Conservation (phyloP, 30 jellyfish, hydroid and myxozoan genomes). For the Nemopilema nomurai region DNA sequence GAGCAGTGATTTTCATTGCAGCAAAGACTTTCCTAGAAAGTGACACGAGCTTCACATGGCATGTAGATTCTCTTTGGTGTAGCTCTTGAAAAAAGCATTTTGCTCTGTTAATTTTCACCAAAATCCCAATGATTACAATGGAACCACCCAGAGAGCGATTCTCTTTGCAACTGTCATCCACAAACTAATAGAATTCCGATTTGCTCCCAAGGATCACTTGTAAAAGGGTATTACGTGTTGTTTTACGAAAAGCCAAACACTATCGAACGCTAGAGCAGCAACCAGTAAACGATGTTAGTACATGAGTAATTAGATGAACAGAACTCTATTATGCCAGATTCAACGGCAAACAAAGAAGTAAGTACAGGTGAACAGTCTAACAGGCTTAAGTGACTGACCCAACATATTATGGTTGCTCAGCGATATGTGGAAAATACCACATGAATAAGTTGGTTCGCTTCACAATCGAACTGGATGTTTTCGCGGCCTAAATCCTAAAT, state of each 20-base stretch:
- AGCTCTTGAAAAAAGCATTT: no score
- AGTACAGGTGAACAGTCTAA: slow-evolving; percentile 10
- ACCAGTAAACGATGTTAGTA: background rate
- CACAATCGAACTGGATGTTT: background rate
- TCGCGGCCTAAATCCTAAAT: background rate
- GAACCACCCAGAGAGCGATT: no score
- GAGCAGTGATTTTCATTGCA: no score
- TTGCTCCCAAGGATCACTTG: background rate
- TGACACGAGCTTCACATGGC: no score
- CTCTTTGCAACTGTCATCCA: no score
- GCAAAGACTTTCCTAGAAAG: no score
- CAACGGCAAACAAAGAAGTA: background rate
- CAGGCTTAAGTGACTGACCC: background rate
- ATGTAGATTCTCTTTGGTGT: no score
- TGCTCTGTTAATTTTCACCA: no score
- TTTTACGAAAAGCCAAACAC: background rate
- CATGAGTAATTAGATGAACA: background rate
- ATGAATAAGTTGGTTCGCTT: background rate
- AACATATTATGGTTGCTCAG: background rate
- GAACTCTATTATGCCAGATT: background rate
- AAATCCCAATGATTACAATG: no score
- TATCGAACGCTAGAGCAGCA: background rate
- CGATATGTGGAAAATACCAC: slow-evolving; percentile 7
- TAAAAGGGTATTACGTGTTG: background rate
- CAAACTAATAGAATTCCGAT: no score